Percentiles rank a stretch among this genome's conserved stretches.
Evolutionary conservation across 2,797 vertebrate genomes (phyloP).

Genomic region (Labroides dimidiatus): DNA sequence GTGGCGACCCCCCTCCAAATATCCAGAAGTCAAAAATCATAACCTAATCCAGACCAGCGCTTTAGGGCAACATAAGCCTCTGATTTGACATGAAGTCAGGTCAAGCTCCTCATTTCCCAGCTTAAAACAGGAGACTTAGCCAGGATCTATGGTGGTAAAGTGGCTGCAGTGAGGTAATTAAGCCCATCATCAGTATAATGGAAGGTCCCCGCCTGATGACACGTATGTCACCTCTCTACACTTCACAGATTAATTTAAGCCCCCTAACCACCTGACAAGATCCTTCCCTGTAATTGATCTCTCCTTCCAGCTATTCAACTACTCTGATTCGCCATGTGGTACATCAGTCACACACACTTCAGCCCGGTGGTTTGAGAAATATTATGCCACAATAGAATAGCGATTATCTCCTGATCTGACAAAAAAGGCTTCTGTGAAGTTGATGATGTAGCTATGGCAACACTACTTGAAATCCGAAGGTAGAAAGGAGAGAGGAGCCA

Average conservation of each 20-base stretch:
- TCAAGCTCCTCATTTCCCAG: conserved; percentile 59
- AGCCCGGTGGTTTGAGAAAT: conserved; percentile 50
- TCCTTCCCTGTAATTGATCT: conserved; percentile 75
- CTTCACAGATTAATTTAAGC: conserved; percentile 77
- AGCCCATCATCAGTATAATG: conserved; percentile 74
- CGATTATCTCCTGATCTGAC: conserved; percentile 65
- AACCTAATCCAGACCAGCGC: conserved; percentile 62
- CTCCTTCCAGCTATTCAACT: conserved; percentile 60
- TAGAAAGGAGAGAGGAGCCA: conserved; percentile 45
- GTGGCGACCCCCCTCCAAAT: conserved; percentile 41
- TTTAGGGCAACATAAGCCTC: conserved; percentile 54
- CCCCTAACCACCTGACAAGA: conserved; percentile 62
- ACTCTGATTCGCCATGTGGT: conserved; percentile 47
- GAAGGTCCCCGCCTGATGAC: conserved; percentile 73
- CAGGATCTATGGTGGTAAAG: conserved; percentile 51
- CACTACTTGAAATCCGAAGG: conserved; percentile 53
- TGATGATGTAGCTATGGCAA: conserved; percentile 77
- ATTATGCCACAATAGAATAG: conserved; percentile 54
- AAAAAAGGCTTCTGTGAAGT: conserved; percentile 42
- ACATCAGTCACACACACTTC: conserved; percentile 34
- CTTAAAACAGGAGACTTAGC: conserved; percentile 45
- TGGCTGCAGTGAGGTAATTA: conserved; percentile 77
- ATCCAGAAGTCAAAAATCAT: conserved; percentile 73
- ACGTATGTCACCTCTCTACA: conserved; percentile 72
- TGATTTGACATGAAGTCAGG: conserved; percentile 33